These are phyloP conservation scores for Cottus gobio DNA, from an alignment of 2,113 vertebrate genomes.

Conservation along the genomic window DNA sequence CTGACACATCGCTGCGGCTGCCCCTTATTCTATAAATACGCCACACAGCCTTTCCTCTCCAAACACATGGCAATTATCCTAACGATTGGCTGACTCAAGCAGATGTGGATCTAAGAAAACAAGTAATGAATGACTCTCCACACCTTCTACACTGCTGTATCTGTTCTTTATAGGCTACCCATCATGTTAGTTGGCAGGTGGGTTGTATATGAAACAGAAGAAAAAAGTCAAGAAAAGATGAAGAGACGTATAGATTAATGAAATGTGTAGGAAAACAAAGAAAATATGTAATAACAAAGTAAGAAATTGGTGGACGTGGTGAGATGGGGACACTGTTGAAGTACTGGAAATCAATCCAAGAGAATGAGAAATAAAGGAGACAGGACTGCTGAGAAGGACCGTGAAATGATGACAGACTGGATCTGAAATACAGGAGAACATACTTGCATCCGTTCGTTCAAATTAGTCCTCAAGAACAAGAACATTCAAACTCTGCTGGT, in stretches of 20 bases:
- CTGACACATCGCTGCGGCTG: background rate
- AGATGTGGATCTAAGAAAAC: constrained; percentile 21
- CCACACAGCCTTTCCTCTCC: background rate
- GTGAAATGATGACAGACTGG: constrained; percentile 11
- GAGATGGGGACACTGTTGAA: constrained; percentile 4
- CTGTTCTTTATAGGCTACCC: constrained; percentile 13
- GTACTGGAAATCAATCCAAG: constrained; percentile 3
- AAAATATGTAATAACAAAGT: background rate
- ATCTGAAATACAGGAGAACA: constrained; percentile 19
- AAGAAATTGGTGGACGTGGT: background rate
- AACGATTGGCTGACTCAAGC: constrained; percentile 18
- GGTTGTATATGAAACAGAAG: background rate
- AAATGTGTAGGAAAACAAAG: background rate
- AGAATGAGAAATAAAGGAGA: constrained; percentile 14
- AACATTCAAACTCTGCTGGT: background rate
- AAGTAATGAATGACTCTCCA: constrained; percentile 23
- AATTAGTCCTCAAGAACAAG: background rate
- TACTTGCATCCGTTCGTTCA: constrained; percentile 4
- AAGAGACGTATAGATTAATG: background rate
- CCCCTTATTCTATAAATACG: background rate
- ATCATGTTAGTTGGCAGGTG: constrained; percentile 3
- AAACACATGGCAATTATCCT: constrained; percentile 18
- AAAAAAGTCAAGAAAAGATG: background rate
- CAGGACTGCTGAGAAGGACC: background rate
- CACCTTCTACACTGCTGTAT: constrained; percentile 3